Conservation (phyloP, 2,113 vertebrate species). For the Stegostoma tigrinum region DNA sequence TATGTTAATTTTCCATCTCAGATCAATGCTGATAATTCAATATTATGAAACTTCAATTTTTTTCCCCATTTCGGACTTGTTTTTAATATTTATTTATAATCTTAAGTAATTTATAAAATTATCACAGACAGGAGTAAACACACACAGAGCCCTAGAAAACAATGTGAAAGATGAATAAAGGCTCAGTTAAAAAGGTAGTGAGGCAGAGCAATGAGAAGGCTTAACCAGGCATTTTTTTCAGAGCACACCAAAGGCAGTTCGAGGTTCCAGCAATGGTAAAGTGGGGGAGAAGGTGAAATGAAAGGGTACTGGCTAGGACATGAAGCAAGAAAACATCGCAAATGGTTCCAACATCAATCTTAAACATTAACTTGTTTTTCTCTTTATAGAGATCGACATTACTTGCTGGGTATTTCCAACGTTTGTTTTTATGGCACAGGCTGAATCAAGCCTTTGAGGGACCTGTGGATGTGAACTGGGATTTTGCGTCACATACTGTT, state of each 20-base stretch:
- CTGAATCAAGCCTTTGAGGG: background rate
- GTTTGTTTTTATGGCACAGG: background rate
- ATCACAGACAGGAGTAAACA: background rate
- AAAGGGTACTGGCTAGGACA: background rate
- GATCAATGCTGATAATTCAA: conserved; percentile 7
- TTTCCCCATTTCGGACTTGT: too few species aligned
- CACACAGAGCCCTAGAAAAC: background rate
- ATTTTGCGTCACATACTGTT: background rate
- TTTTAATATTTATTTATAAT: background rate
- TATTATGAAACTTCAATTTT: background rate
- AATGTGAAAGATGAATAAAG: background rate
- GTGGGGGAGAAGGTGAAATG: background rate
- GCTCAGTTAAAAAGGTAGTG: background rate
- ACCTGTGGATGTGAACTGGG: background rate
- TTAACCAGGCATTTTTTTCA: background rate
- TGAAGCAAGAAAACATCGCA: background rate
- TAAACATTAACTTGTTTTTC: too few species aligned
- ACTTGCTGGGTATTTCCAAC: too few species aligned
- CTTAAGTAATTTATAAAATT: background rate
- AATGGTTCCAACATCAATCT: too few species aligned
- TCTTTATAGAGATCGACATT: too few species aligned
- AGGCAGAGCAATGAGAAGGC: background rate
- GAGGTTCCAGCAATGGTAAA: background rate
- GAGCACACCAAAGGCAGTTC: background rate
- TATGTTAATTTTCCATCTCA: conserved; percentile 2